Evolutionary conservation across 2,113 vertebrate genomes (phyloP).

Genomic region (Loxodonta africana): DNA sequence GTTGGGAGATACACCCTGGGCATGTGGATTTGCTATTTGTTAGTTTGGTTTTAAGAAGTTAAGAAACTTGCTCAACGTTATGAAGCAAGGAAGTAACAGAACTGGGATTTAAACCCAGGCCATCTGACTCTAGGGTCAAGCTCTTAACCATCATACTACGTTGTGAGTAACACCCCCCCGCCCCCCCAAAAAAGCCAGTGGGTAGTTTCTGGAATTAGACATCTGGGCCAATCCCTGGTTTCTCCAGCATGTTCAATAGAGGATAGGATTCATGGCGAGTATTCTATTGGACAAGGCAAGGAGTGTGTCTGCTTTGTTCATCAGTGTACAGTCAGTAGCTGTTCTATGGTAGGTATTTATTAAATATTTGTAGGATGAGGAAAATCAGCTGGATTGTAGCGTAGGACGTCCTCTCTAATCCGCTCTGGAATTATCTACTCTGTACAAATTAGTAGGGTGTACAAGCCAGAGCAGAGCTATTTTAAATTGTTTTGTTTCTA

Average conservation of each 20-base stretch:
- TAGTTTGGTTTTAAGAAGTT: neutral
- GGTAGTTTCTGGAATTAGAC: neutral
- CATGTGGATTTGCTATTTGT: neutral
- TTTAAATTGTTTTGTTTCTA: conserved; percentile 24
- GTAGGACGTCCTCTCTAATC: neutral
- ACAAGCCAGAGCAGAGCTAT: neutral
- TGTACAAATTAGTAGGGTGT: neutral
- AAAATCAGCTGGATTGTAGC: neutral
- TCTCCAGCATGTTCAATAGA: no score
- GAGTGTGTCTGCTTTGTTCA: neutral
- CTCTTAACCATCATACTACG: neutral
- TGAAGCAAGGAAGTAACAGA: neutral
- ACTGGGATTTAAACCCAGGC: neutral
- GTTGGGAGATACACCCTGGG: neutral
- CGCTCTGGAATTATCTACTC: neutral
- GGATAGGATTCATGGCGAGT: neutral
- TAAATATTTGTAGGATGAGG: neutral
- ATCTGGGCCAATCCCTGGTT: neutral
- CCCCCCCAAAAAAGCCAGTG: no score
- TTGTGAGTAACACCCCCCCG: neutral
- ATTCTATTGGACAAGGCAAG: neutral
- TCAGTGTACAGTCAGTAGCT: neutral
- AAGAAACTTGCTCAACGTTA: neutral
- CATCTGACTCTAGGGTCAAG: neutral
- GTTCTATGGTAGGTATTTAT: neutral